phyloP scores from a whole-genome alignment of 2,113 vertebrate species.

The Uria lomvia region DNA sequence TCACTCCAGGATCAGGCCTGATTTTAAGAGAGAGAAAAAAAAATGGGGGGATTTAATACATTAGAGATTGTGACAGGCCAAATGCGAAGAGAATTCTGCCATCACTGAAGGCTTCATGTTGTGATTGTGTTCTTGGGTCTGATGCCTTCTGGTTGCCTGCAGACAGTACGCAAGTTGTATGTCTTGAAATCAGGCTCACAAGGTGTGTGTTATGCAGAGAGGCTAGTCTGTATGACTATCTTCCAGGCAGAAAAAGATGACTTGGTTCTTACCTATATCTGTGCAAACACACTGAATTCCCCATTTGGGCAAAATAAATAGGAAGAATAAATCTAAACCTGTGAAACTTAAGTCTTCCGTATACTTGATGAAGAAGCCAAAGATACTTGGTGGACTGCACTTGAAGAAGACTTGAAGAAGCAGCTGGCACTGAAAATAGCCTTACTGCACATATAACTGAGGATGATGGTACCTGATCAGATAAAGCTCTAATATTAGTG shows the following conservation, averaged over 20 bases:
- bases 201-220: background rate
- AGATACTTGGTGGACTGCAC: background rate
- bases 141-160: background rate
- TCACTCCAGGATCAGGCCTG: background rate
- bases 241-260: background rate
- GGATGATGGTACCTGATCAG: background rate
- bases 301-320: background rate
- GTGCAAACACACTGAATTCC: background rate
- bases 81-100: background rate
- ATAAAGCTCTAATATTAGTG: background rate
- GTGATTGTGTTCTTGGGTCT: background rate
- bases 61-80: background rate
- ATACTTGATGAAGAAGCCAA: background rate
- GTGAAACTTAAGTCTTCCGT: background rate
- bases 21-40: background rate
- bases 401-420: background rate
- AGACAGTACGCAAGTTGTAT: background rate
- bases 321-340: background rate
- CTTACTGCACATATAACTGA: background rate
- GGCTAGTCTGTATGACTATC: background rate
- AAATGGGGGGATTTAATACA: background rate
- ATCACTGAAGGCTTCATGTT: fast-evolving
- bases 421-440: background rate
- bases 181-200: background rate
- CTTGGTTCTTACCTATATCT: background rate